Evolutionary conservation across 2,888 invertebrate species (phyloP), one percentile per base, ranked within the genome.

Genomic region (Melikaiella ostensackeni): DNA sequence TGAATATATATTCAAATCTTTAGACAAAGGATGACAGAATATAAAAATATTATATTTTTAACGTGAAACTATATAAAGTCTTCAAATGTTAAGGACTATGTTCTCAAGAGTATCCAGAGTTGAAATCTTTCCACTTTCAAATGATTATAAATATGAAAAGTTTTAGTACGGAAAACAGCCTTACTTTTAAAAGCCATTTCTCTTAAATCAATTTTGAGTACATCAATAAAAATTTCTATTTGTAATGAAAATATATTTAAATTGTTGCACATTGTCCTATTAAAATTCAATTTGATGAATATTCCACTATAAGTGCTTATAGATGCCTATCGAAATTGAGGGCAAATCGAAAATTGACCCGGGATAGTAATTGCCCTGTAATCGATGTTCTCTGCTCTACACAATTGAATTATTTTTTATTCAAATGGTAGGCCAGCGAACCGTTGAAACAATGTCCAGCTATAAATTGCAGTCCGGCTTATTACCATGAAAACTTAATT

Each of bases 371-470:
- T 64, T 64, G 42, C 21, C 42, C 64, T 16, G 24, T 35, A 64
- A 64, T 64, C 24, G 64, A 64, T 64, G 64, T 64, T 42, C 24
- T 7, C 21, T 21, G 42, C 11, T 3, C 30, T 38, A 42, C 27
- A 24, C 7, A 64, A 64, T 64, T 64, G 64, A 64, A 64, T 64
- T 42, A 64, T 64, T 64, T 64, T 64, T 63, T 64, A 38, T 64
- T 35, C 19, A 42, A 64, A 21, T 42, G 16, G 24, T 42, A 13
- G 38, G 38, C 21, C 42, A 64, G 27, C 35, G 24, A 13, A 19
- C 1, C 21, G 19, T 24, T 24, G 42, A 64, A 64, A 64, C 64
- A 64, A 35, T 64, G 64, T 42, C 11, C 21, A 24, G 64, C 64
- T 64, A 64, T 64, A 64, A 64, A 64, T 64, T 64, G 24, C 64